A percentile compares a stretch with the other conserved stretches of the same genome.
These are phyloP conservation scores for Patella pellucida DNA, from an alignment of 2,888 invertebrate species.

Conservation along the genomic window DNA sequence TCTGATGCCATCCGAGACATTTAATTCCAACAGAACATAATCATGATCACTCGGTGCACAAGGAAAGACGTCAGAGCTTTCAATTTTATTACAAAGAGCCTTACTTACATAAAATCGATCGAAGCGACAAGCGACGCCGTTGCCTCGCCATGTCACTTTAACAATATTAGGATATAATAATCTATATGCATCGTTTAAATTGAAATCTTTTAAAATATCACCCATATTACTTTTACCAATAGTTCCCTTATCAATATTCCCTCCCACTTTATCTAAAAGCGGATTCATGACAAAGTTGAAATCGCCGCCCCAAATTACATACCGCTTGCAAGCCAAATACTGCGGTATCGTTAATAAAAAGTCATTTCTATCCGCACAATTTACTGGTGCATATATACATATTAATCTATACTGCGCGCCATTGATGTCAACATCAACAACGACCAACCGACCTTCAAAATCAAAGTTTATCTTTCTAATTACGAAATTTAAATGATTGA, in stretches of 20 bases:
- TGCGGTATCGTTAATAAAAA: constrained; percentile 6
- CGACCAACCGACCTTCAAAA: constrained; percentile 4
- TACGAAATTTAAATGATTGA: neutral
- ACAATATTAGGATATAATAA: neutral
- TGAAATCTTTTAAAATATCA: neutral
- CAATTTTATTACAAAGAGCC: neutral
- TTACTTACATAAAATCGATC: constrained; percentile 1
- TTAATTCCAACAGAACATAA: neutral
- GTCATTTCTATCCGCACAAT: neutral
- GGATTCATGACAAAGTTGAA: constrained; percentile 3
- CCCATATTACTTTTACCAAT: neutral
- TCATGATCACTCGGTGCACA: neutral
- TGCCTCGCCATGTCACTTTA: constrained; percentile 4
- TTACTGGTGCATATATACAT: constrained; percentile 7
- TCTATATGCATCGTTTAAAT: constrained; percentile 4
- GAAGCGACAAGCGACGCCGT: neutral
- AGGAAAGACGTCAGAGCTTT: neutral
- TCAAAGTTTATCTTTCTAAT: constrained; percentile 7
- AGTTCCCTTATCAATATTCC: neutral
- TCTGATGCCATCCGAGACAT: neutral
- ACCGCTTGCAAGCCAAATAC: neutral
- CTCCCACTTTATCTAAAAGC: neutral
- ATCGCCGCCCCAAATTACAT: neutral
- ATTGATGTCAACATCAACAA: constrained; percentile 7
- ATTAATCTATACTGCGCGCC: neutral